phyloP scores from a whole-genome alignment of 2,113 vertebrate genomes.

The Enhydra lutris region DNA sequence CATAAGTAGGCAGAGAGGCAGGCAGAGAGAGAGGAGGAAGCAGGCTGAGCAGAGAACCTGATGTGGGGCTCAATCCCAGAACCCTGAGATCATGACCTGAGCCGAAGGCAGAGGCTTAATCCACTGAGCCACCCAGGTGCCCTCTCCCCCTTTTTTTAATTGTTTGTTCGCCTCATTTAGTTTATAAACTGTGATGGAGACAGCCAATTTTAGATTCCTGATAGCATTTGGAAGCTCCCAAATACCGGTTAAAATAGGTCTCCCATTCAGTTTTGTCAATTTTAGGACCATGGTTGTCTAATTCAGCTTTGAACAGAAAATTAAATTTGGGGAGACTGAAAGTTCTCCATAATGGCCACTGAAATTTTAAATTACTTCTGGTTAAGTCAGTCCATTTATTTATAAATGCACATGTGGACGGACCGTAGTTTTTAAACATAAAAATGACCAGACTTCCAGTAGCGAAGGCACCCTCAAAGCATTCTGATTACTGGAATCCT shows the following conservation, averaged over 20 bases:
- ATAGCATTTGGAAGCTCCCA: neutral
- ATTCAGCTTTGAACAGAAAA: neutral
- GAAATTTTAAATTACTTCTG: neutral
- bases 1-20: no score
- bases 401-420: neutral
- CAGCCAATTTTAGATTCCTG: neutral
- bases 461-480: neutral
- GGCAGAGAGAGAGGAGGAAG: no score
- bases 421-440: neutral
- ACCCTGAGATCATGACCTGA: no score
- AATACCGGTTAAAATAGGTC: neutral
- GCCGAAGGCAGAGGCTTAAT: no score
- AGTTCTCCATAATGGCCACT: neutral
- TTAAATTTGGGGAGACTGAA: neutral
- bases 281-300: neutral
- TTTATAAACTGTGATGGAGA: neutral
- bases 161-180: neutral
- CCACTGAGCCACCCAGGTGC: no score
- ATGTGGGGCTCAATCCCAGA: no score
- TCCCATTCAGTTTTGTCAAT: neutral
- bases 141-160: neutral
- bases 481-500: neutral
- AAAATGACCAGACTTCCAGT: neutral
- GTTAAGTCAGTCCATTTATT: neutral
- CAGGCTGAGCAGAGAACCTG: no score